These are phyloP conservation scores for Schizopygopsis malacanthus DNA, from an alignment of 2,797 vertebrate genomes.

Conservation along the genomic window DNA sequence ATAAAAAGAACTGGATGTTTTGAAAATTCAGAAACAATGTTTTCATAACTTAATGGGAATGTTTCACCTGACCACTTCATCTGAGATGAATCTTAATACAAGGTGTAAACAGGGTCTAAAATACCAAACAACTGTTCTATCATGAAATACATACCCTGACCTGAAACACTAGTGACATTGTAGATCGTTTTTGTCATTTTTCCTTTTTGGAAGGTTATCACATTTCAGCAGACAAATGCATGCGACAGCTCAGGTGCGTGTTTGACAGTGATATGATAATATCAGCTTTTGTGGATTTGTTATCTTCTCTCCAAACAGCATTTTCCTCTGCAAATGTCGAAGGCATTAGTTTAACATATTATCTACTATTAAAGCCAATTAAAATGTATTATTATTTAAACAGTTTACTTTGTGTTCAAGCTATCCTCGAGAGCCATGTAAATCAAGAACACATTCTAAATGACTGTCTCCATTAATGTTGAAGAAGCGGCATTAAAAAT, in stretches of 20 bases:
- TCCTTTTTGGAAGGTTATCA: conserved; percentile 14
- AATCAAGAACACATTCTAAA: conserved; percentile 33
- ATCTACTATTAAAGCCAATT: conserved; percentile 46
- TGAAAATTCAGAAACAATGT: too few relatives aligned
- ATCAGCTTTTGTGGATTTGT: conserved; percentile 38
- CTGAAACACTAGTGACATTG: not conserved
- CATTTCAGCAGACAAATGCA: conserved; percentile 14
- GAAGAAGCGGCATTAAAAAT: conserved; percentile 18
- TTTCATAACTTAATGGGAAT: too few relatives aligned
- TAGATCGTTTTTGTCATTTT: not conserved
- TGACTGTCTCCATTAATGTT: conserved; percentile 30
- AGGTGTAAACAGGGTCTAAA: not conserved
- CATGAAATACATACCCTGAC: conserved; percentile 7
- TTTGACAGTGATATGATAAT: conserved; percentile 30
- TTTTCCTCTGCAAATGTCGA: conserved; percentile 34
- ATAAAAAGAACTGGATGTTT: not conserved
- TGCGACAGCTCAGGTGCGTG: not conserved
- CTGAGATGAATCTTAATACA: not conserved
- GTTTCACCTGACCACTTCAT: not conserved
- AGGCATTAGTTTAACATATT: conserved; percentile 40
- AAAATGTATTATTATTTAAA: conserved; percentile 47
- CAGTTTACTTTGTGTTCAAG: conserved; percentile 33
- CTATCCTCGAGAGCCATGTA: conserved; percentile 25
- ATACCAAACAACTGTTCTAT: not conserved
- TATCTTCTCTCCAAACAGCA: conserved; percentile 32